Evolutionary conservation across 1,140 invertebrate species (phyloP).

Genomic region (Scaptodrosophila lebanonensis): DNA sequence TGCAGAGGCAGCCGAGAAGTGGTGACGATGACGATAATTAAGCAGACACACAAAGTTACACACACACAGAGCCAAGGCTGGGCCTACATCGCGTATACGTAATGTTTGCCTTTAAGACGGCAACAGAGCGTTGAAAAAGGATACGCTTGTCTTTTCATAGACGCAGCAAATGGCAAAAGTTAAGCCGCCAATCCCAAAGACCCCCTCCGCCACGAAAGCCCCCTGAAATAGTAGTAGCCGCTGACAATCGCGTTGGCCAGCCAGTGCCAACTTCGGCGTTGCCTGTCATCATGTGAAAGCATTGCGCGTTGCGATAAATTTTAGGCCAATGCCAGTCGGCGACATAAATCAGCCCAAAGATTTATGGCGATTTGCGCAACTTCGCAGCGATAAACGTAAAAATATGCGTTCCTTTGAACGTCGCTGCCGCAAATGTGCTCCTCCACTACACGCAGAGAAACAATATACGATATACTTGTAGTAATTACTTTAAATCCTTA

Average conservation of each 20-base stretch:
- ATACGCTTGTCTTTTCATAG: conserved; percentile 9
- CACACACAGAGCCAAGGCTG: not conserved
- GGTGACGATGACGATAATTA: conserved; percentile 46
- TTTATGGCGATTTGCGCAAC: conserved; percentile 72
- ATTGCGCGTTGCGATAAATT: conserved; percentile 54
- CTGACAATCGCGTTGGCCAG: conserved; percentile 24
- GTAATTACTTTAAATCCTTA: too few relatives aligned
- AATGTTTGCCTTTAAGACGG: conserved; percentile 62
- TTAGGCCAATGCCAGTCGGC: conserved; percentile 66
- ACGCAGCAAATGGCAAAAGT: not conserved
- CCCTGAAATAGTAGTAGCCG: conserved; percentile 6
- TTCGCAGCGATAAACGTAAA: conserved; percentile 68
- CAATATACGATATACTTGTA: too few relatives aligned
- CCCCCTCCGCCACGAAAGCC: too few relatives aligned
- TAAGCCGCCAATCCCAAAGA: not conserved
- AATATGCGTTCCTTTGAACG: too few relatives aligned
- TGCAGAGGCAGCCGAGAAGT: conserved; percentile 29
- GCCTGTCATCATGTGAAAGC: conserved; percentile 50
- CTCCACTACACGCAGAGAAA: too few relatives aligned
- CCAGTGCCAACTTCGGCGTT: conserved; percentile 30
- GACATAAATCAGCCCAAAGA: conserved; percentile 75
- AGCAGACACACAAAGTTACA: conserved; percentile 34
- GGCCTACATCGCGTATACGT: too few relatives aligned
- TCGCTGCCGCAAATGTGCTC: too few relatives aligned
- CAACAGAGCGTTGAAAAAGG: conserved; percentile 42